Evolutionary conservation across 1,140 invertebrate species (phyloP).

Genomic region (Elymnias hypermnestra): DNA sequence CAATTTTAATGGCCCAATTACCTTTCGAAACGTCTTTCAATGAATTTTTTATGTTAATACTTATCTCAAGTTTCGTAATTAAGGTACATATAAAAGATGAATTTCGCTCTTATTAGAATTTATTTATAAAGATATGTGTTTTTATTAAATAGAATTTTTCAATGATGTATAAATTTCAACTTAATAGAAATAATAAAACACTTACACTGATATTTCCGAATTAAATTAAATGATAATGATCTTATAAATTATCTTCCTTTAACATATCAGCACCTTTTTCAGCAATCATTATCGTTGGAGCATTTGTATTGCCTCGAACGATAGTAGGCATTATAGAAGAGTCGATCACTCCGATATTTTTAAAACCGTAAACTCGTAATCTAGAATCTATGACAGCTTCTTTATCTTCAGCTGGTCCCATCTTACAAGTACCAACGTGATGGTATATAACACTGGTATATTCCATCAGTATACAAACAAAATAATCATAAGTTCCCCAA

Average conservation of each 20-base stretch:
- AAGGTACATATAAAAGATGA: no score
- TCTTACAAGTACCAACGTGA: slow-evolving; percentile 89
- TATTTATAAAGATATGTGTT: no score
- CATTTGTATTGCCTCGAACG: slow-evolving; percentile 79
- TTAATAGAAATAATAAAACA: background rate
- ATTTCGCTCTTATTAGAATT: no score
- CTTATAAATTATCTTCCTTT: slow-evolving; percentile 72
- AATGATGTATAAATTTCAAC: background rate
- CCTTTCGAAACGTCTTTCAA: no score
- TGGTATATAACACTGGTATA: slow-evolving; percentile 87
- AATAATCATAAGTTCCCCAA: slow-evolving; percentile 83
- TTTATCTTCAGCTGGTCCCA: slow-evolving; percentile 83
- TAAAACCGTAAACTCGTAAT: slow-evolving; percentile 82
- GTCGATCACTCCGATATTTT: slow-evolving; percentile 83
- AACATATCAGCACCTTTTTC: slow-evolving; percentile 79
- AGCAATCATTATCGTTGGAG: slow-evolving; percentile 79
- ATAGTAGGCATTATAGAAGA: slow-evolving; percentile 84
- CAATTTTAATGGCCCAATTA: no score
- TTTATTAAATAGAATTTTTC: no score
- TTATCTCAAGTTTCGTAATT: no score
- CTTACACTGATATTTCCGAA: background rate
- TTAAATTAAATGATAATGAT: background rate
- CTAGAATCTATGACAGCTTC: slow-evolving; percentile 84
- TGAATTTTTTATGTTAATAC: no score
- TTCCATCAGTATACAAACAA: slow-evolving; percentile 78